phyloP scores from a whole-genome alignment of 2,888 invertebrate species.

The Pseudococcus jackbeardsleyi region DNA sequence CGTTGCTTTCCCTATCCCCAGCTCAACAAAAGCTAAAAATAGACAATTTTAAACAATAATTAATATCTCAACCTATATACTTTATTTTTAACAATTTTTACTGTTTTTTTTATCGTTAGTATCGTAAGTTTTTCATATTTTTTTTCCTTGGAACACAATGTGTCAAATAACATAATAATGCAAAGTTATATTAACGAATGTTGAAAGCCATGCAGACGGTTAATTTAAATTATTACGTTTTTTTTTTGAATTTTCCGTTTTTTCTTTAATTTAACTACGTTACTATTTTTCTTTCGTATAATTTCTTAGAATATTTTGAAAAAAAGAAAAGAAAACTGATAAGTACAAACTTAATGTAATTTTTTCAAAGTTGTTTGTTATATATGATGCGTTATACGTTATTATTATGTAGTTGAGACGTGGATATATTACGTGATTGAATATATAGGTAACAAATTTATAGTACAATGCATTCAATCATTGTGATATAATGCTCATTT shows the following conservation, averaged over 20 bases:
- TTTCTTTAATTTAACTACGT: slow-evolving; percentile 43
- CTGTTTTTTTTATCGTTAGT: not conserved
- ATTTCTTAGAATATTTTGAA: slow-evolving; percentile 56
- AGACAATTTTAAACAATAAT: slow-evolving; percentile 6
- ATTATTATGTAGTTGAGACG: slow-evolving; percentile 63
- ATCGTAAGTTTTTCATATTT: not conserved
- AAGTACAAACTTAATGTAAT: slow-evolving; percentile 64
- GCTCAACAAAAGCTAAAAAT: not conserved
- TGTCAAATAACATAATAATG: slow-evolving; percentile 53
- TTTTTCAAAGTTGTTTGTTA: slow-evolving; percentile 65
- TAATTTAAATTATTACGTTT: slow-evolving; percentile 28
- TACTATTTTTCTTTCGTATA: slow-evolving; percentile 39
- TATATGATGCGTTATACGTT: slow-evolving; percentile 62
- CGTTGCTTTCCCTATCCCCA: not conserved
- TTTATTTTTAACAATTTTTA: slow-evolving; percentile 23
- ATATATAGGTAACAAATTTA: slow-evolving; percentile 60
- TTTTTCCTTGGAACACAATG: not conserved
- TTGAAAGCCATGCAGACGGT: slow-evolving; percentile 36
- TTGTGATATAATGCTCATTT: slow-evolving; percentile 64
- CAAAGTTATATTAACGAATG: slow-evolving; percentile 47
- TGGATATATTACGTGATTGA: slow-evolving; percentile 62
- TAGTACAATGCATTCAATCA: slow-evolving; percentile 65
- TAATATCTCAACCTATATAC: not conserved
- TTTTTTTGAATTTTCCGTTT: slow-evolving; percentile 45
- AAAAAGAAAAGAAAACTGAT: slow-evolving; percentile 57